A percentile compares a stretch with the other conserved stretches of the same genome.
Evolutionary conservation across 2,113 vertebrate species (phyloP).

Genomic region (Misgurnus anguillicaudatus): DNA sequence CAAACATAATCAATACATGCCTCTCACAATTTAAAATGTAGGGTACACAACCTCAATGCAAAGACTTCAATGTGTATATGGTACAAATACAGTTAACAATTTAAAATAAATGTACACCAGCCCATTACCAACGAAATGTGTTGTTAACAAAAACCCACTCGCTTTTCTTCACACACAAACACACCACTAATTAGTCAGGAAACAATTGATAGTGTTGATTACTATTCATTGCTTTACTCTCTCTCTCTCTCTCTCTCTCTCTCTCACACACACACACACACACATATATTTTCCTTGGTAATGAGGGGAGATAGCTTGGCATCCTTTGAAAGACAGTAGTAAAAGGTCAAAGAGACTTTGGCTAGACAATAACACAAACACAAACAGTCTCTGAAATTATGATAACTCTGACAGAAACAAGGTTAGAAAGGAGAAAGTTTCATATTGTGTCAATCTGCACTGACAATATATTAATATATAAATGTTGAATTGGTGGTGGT

Average conservation of each 20-base stretch:
- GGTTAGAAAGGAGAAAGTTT: slow-evolving; percentile 3
- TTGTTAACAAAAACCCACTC: neutral
- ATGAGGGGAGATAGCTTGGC: slow-evolving; percentile 42
- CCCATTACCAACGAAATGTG: neutral
- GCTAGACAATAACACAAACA: slow-evolving; percentile 41
- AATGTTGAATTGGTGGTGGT: too few relatives aligned
- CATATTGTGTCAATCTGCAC: neutral
- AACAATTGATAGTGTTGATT: slow-evolving; percentile 42
- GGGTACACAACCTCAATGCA: neutral
- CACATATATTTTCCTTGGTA: slow-evolving; percentile 48
- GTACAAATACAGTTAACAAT: neutral
- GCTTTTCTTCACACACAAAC: slow-evolving; percentile 20
- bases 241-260: too few relatives aligned
- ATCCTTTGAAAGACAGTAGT: slow-evolving; percentile 47
- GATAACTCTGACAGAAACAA: slow-evolving; percentile 47
- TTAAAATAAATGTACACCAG: neutral
- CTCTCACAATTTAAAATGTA: neutral
- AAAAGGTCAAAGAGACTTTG: slow-evolving; percentile 50
- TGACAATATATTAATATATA: neutral
- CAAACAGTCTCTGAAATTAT: slow-evolving; percentile 31
- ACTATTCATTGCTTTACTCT: slow-evolving; percentile 45
- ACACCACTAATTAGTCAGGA: slow-evolving; percentile 35
- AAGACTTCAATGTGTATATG: neutral
- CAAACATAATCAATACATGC: slow-evolving; percentile 18
- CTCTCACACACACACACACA: slow-evolving; percentile 46